Base-by-base conservation (phyloP, 2,888 invertebrate species). In the Stenodera caucasica region DNA sequence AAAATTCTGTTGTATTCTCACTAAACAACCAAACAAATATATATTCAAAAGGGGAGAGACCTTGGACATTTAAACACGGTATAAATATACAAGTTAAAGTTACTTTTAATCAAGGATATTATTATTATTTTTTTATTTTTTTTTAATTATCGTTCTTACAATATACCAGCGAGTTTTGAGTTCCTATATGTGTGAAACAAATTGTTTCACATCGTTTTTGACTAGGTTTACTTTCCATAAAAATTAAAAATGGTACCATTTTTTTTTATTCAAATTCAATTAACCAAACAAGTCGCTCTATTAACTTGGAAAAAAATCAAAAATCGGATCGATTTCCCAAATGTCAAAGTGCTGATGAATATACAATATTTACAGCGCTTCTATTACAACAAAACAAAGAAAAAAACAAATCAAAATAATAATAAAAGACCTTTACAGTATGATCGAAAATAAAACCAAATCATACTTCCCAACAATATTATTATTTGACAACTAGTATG, bases 151-250 rank as follows among this genome's bases (percentile, higher is more conserved):
- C 83, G 84, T 85, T 86, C 85, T 86, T 87, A 85, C 84, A 85
- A 85, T 85, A 86, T 84, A 87, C 87, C 86, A 87, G 87, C 87
- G 88, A 88, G 88, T 87, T 87, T 87, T 86, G 86, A 87, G 87
- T 87, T 88, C 87, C 87, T 87, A 86, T 86, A 83, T 76, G 83
- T 82, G 85, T 82, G 85, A 75, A 77, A 76, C 75, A 69, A 66
- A 58, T 63, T 67, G 74, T 77, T 72, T 72, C 77, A 77, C 18
- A 18, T 40, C 9, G 18, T 37, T 73, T 79, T 79, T 80, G 80
- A 80, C 80, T 81, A 81, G 79, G 78, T 78, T 78, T 78, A 75
- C 73, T 78, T 78, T 79, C 80, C 68, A 72, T 72, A 72, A 72
- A 71, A 69, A 72, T 69, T 69, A 62, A 73, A 72, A 69, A 72